Evolutionary conservation across 2,888 invertebrate species (phyloP), one percentile per base, ranked within the genome.

Genomic region (Crossocerus cetratus): DNA sequence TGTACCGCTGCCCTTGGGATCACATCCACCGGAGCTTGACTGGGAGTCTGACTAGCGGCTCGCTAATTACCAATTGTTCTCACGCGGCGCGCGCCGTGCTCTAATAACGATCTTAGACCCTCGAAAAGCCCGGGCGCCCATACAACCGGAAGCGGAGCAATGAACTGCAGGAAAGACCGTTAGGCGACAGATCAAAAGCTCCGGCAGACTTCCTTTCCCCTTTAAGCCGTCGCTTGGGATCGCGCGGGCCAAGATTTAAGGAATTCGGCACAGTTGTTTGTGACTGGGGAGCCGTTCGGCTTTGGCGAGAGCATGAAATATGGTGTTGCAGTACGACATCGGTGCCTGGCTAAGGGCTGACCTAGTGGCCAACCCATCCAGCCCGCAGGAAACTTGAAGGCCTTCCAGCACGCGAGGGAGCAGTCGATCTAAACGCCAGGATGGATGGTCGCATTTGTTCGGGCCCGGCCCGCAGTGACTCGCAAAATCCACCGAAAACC

Each of bases 361-460:
- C 84, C 84, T 76, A 84, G 80, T 84, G 79, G 68, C 83, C 83
- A 80, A 73, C 77, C 83, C 78, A 81, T 80, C 78, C 43, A 13
- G 70, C 60, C 22, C 8, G 11, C 54, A 67, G 59, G 66, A 49
- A 76, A 76, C 76, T 80, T 56, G 61, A 79, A 83, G 78, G 77
- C 78, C 74, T 77, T 72, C 72, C 67, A 71, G 61, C 84, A 84
- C 84, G 84, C 84, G 73, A 84, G 69, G 81, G 75, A 65, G 61
- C 77, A 78, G 80, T 84, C 80, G 72, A 83, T 84, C 79, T 82
- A 63, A 68, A 65, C 65, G 61, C 59, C 66, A 70, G 75, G 72
- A 80, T 72, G 60, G 69, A 74, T 71, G 76, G 62, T 72, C 59
- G 66, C 63, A 65, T 64, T 16, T 13, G 49, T 13, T 14, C 49